Percentiles rank a stretch among this genome's conserved stretches.
Evolutionary conservation across 1,140 invertebrate genomes (phyloP).

Genomic region (Eupristina koningsbergeri): DNA sequence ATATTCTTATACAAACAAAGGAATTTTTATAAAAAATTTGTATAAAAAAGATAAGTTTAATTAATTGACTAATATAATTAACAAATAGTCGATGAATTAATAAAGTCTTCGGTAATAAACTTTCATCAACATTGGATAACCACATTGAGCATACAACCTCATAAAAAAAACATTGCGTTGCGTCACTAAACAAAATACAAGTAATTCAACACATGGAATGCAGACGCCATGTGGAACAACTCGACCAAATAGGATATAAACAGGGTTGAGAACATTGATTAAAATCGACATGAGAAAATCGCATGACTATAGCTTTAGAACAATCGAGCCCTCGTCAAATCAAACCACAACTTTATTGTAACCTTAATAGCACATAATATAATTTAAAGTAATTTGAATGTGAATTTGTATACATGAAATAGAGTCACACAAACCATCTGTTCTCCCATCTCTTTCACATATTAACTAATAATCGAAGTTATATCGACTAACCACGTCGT

Average conservation of each 20-base stretch:
- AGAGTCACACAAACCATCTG: not conserved
- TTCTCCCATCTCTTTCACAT: not conserved
- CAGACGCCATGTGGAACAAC: not conserved
- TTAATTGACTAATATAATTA: too few species aligned
- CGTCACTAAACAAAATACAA: not conserved
- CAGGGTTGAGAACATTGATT: not conserved
- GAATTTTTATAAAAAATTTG: too few species aligned
- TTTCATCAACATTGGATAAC: not conserved
- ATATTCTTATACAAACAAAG: too few species aligned
- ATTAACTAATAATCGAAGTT: constrained; percentile 27
- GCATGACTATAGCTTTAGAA: not conserved
- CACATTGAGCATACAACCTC: not conserved
- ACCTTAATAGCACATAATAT: not conserved
- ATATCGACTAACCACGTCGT: not conserved
- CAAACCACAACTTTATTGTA: not conserved
- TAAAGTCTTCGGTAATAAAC: too few species aligned
- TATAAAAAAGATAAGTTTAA: too few species aligned
- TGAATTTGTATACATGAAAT: not conserved
- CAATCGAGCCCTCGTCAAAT: not conserved
- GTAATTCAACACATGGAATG: not conserved
- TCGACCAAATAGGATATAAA: not conserved
- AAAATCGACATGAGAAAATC: not conserved
- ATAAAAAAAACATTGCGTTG: not conserved
- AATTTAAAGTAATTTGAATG: constrained; percentile 19
- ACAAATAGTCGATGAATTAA: too few species aligned